Conservation (phyloP, 2,113 vertebrate species). For the Myiozetetes cayanensis region DNA sequence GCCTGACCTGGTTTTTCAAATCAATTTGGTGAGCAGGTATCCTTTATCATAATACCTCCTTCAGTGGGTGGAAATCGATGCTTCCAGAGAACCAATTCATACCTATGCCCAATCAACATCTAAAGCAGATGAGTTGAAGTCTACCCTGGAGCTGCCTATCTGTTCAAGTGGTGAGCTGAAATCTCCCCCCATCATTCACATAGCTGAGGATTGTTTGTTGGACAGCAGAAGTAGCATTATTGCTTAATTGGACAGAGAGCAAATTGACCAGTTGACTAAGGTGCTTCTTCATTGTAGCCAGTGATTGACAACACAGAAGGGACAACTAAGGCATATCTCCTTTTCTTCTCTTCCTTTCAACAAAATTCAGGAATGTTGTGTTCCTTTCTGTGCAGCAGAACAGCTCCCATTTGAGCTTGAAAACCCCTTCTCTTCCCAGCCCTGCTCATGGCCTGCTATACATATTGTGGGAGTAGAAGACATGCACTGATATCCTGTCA, state of each 20-base stretch:
- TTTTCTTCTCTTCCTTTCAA: not conserved
- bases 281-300: not conserved
- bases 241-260: not conserved
- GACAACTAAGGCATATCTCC: not conserved
- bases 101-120: not conserved
- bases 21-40: not conserved
- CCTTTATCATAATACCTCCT: not conserved
- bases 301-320: not conserved
- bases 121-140: not conserved
- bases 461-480: not conserved
- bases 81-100: not conserved
- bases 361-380: not conserved
- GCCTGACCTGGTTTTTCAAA: not conserved
- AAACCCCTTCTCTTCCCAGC: not conserved
- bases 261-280: not conserved
- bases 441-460: accelerated
- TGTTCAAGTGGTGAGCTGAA: not conserved
- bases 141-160: not conserved
- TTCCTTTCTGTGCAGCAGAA: not conserved
- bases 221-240: not conserved
- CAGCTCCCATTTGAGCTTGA: not conserved
- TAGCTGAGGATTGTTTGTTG: not conserved
- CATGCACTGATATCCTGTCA: not conserved
- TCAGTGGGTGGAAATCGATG: not conserved
- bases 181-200: not conserved